These are phyloP conservation scores for Setipinna tenuifilis DNA, from an alignment of 2,797 vertebrate genomes.

Conservation along the genomic window DNA sequence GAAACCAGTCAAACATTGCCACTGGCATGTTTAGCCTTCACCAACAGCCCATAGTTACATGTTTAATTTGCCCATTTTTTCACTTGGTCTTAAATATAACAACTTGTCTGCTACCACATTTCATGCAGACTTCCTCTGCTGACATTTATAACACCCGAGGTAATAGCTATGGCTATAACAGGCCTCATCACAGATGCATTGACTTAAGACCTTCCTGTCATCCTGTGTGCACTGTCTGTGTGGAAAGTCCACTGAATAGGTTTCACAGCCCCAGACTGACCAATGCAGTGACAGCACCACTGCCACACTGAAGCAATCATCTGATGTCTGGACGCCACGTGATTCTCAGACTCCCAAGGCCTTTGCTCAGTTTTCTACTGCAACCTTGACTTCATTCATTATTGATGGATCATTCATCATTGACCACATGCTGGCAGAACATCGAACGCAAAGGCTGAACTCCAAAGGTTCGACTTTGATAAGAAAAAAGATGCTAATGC, in stretches of 20 bases:
- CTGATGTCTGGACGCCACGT: background rate
- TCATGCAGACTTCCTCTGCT: constrained; percentile 52
- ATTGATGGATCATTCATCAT: constrained; percentile 62
- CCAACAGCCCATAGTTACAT: background rate
- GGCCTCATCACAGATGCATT: constrained; percentile 46
- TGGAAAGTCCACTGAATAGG: background rate
- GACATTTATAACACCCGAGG: constrained; percentile 66
- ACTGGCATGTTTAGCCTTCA: background rate
- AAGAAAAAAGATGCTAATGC: constrained; percentile 60
- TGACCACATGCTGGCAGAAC: constrained; percentile 43
- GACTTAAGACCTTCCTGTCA: constrained; percentile 46
- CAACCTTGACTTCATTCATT: constrained; percentile 54
- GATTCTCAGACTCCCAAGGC: background rate
- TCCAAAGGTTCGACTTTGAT: constrained; percentile 59
- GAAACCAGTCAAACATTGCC: too few relatives aligned
- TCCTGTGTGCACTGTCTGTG: constrained; percentile 37
- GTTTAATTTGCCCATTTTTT: background rate
- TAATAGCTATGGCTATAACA: constrained; percentile 54
- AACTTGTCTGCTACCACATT: constrained; percentile 18
- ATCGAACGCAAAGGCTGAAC: constrained; percentile 9
- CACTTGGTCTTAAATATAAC: constrained; percentile 26
- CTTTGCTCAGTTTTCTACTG: background rate
- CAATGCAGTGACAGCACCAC: constrained; percentile 55
- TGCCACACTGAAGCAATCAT: constrained; percentile 32
- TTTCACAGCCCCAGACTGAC: constrained; percentile 37